Base-by-base conservation (phyloP, 2,888 invertebrate genomes). In the Heliconius ismenius region DNA sequence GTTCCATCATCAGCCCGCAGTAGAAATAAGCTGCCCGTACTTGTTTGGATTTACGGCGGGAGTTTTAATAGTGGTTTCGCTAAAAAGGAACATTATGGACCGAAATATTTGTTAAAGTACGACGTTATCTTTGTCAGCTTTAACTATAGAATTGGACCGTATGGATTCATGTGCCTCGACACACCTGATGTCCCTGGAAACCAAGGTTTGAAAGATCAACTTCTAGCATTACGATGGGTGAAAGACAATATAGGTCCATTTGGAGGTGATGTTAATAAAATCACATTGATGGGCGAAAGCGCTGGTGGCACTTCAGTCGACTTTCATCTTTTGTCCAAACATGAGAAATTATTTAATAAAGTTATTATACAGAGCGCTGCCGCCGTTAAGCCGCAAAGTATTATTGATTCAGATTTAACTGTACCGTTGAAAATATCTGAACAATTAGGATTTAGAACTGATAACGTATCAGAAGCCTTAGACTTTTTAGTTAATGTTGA, bases 111-210 rank as follows among this genome's bases (percentile, higher is more conserved):
- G 64, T 83, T 91, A 0, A 82, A 84, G 75, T 86, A 91, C 67
- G 86, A 88, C 36, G 81, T 91, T 0, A 85, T 91, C 73, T 79
- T 90, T 60, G 88, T 91, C 0, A 87, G 89, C 4, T 36, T 91
- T 0, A 91, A 91, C 78, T 92, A 91, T 65, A 84, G 91, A 15
- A 21, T 91, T 0, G 89, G 90, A 0, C 86, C 87, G 1, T 91
- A 89, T 72, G 91, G 91, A 4, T 91, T 91, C 74, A 88, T 91
- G 87, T 90, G 90, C 75, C 81, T 90, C 1, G 85, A 88, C 43
- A 86, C 81, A 1, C 83, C 86, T 0, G 83, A 85, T 24, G 81
- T 90, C 18, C 86, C 90, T 0, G 91, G 90, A 1, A 91, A 91
- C 76, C 89, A 90, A 79, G 91, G 90, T 0, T 76, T 91, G 0